Conservation (phyloP, 2,888 invertebrate species). For the Parnassius apollo region DNA sequence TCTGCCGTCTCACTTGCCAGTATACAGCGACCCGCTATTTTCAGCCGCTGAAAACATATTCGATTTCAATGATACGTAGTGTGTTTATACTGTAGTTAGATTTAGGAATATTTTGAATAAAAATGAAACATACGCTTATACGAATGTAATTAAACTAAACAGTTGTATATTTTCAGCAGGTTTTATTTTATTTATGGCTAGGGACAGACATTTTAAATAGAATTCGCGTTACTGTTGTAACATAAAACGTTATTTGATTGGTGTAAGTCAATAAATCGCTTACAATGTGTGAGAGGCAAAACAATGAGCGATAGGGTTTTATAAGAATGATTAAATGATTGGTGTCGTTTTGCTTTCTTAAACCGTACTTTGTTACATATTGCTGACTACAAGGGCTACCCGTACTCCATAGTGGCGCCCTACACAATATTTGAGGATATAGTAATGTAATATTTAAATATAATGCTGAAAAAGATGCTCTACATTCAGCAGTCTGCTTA, state of each 20-base stretch:
- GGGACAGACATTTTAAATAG: too few species aligned
- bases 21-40: conserved; percentile 58
- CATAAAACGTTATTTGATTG: too few species aligned
- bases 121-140: too few species aligned
- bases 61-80: background rate
- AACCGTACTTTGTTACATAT: background rate
- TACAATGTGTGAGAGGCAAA: background rate
- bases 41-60: conserved; percentile 48
- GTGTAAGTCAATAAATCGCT: too few species aligned
- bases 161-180: too few species aligned
- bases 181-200: too few species aligned
- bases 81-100: conserved; percentile 1
- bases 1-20: conserved; percentile 77
- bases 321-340: background rate
- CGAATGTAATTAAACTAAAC: too few species aligned
- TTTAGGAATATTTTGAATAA: background rate
- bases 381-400: background rate
- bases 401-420: too few species aligned
- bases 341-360: conserved; percentile 3
- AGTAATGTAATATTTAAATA: too few species aligned
- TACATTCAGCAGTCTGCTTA: conserved; percentile 6
- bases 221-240: too few species aligned
- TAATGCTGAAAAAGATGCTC: background rate
- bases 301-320: background rate
- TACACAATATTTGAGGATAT: too few species aligned